Base-by-base conservation (phyloP, 2,797 vertebrate genomes). In the Chromobotia macracanthus region DNA sequence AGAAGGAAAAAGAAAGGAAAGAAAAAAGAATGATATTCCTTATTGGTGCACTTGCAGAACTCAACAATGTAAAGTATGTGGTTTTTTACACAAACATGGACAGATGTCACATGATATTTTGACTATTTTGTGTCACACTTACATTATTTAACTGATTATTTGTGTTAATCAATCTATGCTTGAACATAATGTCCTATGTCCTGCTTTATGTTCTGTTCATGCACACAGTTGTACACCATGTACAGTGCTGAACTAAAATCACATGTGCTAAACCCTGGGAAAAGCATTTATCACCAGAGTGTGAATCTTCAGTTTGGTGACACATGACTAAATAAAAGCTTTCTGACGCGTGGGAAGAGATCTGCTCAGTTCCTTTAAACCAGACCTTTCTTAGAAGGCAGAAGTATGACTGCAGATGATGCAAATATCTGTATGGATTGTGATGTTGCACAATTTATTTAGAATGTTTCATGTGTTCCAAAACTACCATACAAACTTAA, bases 231-330 rank as follows among this genome's bases (percentile, higher is more conserved):
- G 38, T 53, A 11, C 38, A 13, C 48, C 71, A 58, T 56, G 18
- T 38, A 19, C 61, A 53, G 58, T 13, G 58, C 38, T 51, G 65
- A 63, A 73, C 67, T 53, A 48, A 38, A 80, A 67, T 82, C 83
- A 69, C 73, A 82, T 77, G 77, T 21, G 12, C 48, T 76, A 82
- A 86, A 63, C 31, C 80, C 12, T n/a, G 72, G 72, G 12, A 2
- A 77, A 83, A 83, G 80, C 74, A 80, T 89, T 77, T 82, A 84
- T 88, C 81, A 86, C 79, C 25, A 46, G 63, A 80, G 83, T 88
- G 82, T 83, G 75, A 82, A 60, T 60, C 81, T 77, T 83, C 80
- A 73, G 16, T 79, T 28, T 60, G 77, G 75, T 85, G 83, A 82
- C 77, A 76, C 53, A 60, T 81, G 73, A 90, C 81, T 80, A 74